A percentile compares a stretch with the other conserved stretches of the same genome.
phyloP scores from a whole-genome alignment of 1,140 invertebrate species.

The Luehdorfia chinensis region DNA sequence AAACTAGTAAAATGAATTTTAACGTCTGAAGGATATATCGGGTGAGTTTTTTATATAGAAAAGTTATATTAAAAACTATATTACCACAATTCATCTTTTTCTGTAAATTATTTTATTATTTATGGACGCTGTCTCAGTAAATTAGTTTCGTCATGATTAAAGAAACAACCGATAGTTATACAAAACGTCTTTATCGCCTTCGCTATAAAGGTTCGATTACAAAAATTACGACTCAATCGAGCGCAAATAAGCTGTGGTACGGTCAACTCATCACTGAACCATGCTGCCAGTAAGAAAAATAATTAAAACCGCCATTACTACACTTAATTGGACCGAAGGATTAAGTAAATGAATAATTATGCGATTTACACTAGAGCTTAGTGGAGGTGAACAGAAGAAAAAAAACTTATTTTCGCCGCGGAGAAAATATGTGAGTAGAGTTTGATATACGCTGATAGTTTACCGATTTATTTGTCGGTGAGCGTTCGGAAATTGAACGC shows the following conservation, averaged over 20 bases:
- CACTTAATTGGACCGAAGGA: conserved; percentile 59
- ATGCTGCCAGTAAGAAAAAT: conserved; percentile 47
- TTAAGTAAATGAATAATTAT: conserved; percentile 56
- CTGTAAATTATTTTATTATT: too few species aligned
- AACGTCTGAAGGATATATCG: too few species aligned
- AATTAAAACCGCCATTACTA: conserved; percentile 49
- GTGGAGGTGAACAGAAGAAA: conserved; percentile 35
- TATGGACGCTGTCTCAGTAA: conserved; percentile 26
- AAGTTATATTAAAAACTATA: too few species aligned
- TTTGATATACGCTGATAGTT: conserved; percentile 50
- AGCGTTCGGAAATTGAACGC: conserved; percentile 41
- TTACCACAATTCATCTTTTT: too few species aligned
- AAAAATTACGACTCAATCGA: conserved; percentile 15
- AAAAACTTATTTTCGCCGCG: conserved; percentile 26
- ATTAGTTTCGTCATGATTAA: conserved; percentile 29
- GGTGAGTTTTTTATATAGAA: too few species aligned
- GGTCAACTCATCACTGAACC: conserved; percentile 40
- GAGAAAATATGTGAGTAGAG: too few species aligned
- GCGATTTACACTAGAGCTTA: too few species aligned
- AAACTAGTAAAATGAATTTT: too few species aligned
- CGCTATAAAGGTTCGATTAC: conserved; percentile 26
- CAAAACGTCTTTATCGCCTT: conserved; percentile 13
- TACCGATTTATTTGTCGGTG: conserved; percentile 45
- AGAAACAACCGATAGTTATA: conserved; percentile 1
- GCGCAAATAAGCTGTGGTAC: conserved; percentile 19